Evolutionary conservation across 2,113 vertebrate genomes (phyloP).

Genomic region (Syrmaticus mikado): DNA sequence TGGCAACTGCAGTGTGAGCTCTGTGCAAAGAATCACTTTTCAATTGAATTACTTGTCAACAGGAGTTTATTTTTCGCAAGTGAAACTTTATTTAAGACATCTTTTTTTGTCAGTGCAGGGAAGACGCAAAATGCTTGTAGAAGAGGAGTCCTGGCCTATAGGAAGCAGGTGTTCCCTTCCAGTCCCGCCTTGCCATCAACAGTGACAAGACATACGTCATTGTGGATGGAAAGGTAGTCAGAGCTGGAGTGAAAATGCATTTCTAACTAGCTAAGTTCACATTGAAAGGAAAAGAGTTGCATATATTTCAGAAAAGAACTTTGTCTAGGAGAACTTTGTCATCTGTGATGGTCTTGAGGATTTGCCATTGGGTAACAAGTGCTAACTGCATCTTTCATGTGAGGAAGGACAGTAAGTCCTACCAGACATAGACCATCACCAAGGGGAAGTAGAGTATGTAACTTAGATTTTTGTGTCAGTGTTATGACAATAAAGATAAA

Average conservation of each 20-base stretch:
- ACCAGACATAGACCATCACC: neutral
- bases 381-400: no score
- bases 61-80: neutral
- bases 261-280: neutral
- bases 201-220: slow-evolving; percentile 37
- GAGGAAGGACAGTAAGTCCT: neutral
- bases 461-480: neutral
- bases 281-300: neutral
- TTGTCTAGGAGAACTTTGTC: neutral
- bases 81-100: neutral
- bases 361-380: neutral
- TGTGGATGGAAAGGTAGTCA: neutral
- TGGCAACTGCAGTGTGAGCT: neutral
- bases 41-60: neutral
- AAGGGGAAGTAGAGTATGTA: neutral
- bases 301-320: slow-evolving; percentile 1
- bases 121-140: neutral
- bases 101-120: neutral
- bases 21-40: neutral
- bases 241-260: neutral
- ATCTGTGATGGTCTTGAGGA: neutral
- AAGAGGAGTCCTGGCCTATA: neutral
- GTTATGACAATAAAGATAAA: neutral
- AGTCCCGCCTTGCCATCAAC: neutral
- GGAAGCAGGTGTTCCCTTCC: slow-evolving; percentile 51